phyloP scores from a whole-genome alignment of 1,140 invertebrate genomes.

The Tigriopus japonicus region DNA sequence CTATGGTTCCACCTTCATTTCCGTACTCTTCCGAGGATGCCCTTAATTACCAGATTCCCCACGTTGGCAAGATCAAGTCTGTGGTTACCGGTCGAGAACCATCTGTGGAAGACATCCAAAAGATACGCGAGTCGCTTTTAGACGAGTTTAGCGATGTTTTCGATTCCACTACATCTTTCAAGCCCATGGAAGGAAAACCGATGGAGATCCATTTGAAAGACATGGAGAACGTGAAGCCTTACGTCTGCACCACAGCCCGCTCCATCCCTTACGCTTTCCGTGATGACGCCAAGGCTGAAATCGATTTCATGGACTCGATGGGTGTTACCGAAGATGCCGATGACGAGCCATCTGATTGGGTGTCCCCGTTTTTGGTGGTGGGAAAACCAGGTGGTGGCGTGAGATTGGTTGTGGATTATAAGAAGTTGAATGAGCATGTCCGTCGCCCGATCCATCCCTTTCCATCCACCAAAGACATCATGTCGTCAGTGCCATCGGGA shows the following conservation, averaged over 20 bases:
- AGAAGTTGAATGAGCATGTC: constrained; percentile 20
- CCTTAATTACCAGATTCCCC: too few relatives aligned
- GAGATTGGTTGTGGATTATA: constrained; percentile 28
- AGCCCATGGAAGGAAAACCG: background rate
- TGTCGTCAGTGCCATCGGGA: constrained; percentile 1
- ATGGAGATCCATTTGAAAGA: constrained; percentile 1
- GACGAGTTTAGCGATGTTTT: too few relatives aligned
- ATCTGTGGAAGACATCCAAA: too few relatives aligned
- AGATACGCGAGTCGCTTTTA: too few relatives aligned
- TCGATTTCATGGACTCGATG: background rate
- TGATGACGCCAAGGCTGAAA: background rate
- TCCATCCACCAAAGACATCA: constrained; percentile 18
- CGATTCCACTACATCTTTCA: background rate
- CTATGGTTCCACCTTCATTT: too few relatives aligned
- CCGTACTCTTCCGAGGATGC: too few relatives aligned
- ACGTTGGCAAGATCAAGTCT: too few relatives aligned
- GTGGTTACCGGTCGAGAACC: too few relatives aligned
- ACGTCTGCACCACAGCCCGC: background rate
- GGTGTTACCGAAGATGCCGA: background rate
- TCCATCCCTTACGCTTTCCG: background rate
- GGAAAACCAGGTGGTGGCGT: constrained; percentile 23
- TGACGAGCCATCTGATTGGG: background rate
- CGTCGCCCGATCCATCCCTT: constrained; percentile 20
- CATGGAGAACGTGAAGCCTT: background rate
- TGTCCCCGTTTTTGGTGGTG: constrained; percentile 16